A percentile compares a stretch with the other conserved stretches of the same genome.
phyloP scores from a whole-genome alignment of 2,113 vertebrate genomes.

The Oreochromis spilurus region DNA sequence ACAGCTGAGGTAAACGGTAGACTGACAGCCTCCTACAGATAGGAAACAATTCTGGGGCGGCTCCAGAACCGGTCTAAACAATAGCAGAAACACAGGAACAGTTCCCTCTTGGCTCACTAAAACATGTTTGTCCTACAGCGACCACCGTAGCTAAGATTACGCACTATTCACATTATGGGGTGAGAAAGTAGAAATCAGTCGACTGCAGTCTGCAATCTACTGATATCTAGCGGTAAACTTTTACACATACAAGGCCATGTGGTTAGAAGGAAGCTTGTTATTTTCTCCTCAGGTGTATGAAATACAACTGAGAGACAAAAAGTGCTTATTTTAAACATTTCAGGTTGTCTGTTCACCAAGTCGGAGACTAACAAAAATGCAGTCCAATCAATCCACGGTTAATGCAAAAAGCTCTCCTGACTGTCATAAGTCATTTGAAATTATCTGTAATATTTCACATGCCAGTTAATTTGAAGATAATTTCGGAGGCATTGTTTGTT shows the following conservation, averaged over 20 bases:
- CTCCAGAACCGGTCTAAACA: background rate
- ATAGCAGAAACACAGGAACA: background rate
- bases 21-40: background rate
- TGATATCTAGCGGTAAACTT: background rate
- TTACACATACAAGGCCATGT: background rate
- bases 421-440: background rate
- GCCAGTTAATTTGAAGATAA: background rate
- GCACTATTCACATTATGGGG: background rate
- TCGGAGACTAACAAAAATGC: background rate
- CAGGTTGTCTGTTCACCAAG: background rate
- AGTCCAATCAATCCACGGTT: background rate
- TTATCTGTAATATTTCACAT: background rate
- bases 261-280: background rate
- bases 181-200: background rate
- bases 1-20: background rate
- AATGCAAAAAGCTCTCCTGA: background rate
- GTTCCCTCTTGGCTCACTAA: background rate
- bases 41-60: background rate
- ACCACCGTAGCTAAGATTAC: background rate
- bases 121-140: background rate
- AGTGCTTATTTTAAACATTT: background rate
- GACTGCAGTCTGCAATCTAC: too few relatives aligned
- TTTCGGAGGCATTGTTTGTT: constrained; percentile 4
- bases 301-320: background rate
- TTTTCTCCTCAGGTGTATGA: background rate